Evolutionary conservation across 2,113 vertebrate genomes (phyloP).

Genomic region (Heliornis fulica): DNA sequence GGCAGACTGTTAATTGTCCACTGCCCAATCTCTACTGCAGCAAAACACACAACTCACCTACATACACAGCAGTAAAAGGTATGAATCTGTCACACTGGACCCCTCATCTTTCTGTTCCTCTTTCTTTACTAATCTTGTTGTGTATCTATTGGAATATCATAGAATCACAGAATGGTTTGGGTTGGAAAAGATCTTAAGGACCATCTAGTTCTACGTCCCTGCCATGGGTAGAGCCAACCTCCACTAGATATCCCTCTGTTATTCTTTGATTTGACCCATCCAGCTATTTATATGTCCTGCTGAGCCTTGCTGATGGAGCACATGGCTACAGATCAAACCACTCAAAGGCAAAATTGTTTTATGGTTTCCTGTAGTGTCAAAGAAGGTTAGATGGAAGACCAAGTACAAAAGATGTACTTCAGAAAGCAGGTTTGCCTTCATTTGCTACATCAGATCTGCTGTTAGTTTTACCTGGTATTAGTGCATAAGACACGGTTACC

Average conservation of each 20-base stretch:
- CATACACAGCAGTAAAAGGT: neutral
- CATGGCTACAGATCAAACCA: neutral
- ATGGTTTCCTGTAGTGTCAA: neutral
- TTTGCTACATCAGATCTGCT: neutral
- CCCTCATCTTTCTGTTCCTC: neutral
- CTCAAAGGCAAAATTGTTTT: neutral
- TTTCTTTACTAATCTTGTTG: neutral
- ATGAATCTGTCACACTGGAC: neutral
- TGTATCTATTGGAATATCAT: neutral
- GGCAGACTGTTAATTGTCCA: neutral
- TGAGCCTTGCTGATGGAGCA: neutral
- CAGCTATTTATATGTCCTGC: neutral
- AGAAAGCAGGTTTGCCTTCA: neutral
- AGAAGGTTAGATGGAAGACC: neutral
- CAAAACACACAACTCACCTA: neutral
- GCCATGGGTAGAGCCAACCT: too few relatives aligned
- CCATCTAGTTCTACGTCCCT: too few relatives aligned
- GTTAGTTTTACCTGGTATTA: neutral
- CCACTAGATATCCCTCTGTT: neutral
- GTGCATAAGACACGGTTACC: neutral
- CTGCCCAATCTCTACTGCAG: neutral
- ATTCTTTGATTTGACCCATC: neutral
- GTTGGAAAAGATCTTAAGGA: too few relatives aligned
- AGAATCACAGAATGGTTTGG: too few relatives aligned
- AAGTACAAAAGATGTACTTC: neutral